Conservation (phyloP, 2,797 vertebrate species). For the Potorous gilbertii region DNA sequence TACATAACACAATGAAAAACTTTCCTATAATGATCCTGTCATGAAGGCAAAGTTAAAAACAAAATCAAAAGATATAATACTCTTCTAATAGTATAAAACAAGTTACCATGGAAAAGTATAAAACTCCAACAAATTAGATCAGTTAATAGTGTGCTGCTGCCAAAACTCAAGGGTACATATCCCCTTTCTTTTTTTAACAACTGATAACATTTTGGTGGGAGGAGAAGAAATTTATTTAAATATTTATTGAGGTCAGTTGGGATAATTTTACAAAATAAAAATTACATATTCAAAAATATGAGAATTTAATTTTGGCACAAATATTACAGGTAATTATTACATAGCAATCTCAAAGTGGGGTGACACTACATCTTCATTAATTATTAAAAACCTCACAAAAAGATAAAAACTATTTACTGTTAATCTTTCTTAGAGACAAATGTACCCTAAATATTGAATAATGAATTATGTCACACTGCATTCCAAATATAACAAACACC, state of each 20-base stretch:
- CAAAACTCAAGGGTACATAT: background rate
- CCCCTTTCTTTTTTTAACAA: background rate
- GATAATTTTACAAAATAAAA: background rate
- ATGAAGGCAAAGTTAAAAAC: background rate
- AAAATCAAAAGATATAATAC: background rate
- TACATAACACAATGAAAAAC: background rate
- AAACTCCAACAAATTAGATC: background rate
- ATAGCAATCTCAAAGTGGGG: background rate
- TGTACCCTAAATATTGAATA: background rate
- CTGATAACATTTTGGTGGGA: background rate
- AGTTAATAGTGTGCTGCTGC: background rate
- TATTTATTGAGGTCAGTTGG: background rate
- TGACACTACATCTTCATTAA: background rate
- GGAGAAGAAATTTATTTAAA: background rate
- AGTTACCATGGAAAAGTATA: background rate
- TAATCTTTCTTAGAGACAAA: background rate
- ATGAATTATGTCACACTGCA: background rate
- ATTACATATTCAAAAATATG: background rate
- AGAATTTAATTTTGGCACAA: background rate
- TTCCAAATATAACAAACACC: background rate
- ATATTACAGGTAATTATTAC: background rate
- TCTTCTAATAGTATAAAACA: background rate
- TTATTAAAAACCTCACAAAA: background rate
- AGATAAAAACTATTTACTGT: background rate
- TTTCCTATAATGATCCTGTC: background rate